phyloP scores from a whole-genome alignment of 2,113 vertebrate species.

The Vombatus ursinus region DNA sequence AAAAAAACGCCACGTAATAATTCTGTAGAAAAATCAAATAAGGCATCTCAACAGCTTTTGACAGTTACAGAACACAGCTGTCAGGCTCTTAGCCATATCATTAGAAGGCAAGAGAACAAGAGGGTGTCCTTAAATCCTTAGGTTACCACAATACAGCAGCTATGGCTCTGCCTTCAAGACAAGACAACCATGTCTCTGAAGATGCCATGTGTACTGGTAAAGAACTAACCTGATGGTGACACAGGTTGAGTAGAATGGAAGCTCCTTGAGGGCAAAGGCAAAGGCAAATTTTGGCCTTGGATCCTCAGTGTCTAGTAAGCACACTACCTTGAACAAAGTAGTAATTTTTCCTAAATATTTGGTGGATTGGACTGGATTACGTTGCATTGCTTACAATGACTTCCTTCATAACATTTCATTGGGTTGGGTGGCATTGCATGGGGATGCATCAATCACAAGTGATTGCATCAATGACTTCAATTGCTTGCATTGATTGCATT shows the following conservation, averaged over 20 bases:
- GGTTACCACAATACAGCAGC: not conserved
- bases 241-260: not conserved
- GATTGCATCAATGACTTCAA: not conserved
- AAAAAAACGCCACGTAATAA: not conserved
- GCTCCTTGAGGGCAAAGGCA: not conserved
- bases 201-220: not conserved
- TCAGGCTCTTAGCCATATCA: not conserved
- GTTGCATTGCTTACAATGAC: not conserved
- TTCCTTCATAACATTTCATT: not conserved
- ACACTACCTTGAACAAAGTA: not conserved
- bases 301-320: not conserved
- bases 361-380: not conserved
- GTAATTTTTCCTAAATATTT: not conserved
- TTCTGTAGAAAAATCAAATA: not conserved
- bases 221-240: not conserved
- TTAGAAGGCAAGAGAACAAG: not conserved
- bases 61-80: not conserved
- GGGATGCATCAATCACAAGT: not conserved
- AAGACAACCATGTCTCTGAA: not conserved
- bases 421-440: not conserved
- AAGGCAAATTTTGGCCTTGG: not conserved
- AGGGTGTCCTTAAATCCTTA: not conserved
- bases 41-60: not conserved
- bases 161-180: not conserved
- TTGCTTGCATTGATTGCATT: not conserved